Evolutionary conservation across 2,113 vertebrate genomes (phyloP).

Genomic region (Melanocharis versteri): DNA sequence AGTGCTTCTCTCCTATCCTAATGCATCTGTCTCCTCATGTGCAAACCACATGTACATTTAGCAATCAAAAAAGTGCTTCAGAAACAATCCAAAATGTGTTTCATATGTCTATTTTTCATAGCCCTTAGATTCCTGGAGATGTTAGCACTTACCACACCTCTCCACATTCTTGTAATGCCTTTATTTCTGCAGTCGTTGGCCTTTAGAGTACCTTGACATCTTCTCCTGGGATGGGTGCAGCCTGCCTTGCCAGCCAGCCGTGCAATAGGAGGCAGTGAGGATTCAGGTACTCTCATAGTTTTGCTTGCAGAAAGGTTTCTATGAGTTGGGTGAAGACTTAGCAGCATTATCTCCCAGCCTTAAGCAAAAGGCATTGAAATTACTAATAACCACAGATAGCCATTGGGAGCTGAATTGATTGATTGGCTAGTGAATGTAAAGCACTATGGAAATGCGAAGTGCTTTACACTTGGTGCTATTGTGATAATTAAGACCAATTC

Average conservation of each 20-base stretch:
- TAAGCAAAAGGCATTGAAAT: neutral
- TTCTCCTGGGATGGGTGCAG: neutral
- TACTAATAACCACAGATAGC: neutral
- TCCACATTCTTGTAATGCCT: neutral
- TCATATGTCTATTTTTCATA: neutral
- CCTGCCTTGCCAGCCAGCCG: neutral
- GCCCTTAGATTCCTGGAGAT: neutral
- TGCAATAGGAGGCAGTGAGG: neutral
- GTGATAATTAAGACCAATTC: conserved; percentile 8
- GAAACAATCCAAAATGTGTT: neutral
- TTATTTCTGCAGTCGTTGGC: neutral
- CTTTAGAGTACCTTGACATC: neutral
- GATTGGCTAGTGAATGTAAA: neutral
- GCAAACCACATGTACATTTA: neutral
- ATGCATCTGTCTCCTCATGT: neutral
- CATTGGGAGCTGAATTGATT: conserved; percentile 13
- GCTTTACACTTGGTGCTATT: neutral
- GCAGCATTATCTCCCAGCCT: neutral
- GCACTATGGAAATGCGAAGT: neutral
- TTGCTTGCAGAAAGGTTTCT: neutral
- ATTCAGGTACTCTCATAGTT: neutral
- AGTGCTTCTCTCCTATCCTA: neutral
- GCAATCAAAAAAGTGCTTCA: neutral
- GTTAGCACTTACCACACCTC: neutral
- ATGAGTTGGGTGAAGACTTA: neutral